phyloP scores from a whole-genome alignment of 2,888 invertebrate species.

The Sarcophaga caerulescens region DNA sequence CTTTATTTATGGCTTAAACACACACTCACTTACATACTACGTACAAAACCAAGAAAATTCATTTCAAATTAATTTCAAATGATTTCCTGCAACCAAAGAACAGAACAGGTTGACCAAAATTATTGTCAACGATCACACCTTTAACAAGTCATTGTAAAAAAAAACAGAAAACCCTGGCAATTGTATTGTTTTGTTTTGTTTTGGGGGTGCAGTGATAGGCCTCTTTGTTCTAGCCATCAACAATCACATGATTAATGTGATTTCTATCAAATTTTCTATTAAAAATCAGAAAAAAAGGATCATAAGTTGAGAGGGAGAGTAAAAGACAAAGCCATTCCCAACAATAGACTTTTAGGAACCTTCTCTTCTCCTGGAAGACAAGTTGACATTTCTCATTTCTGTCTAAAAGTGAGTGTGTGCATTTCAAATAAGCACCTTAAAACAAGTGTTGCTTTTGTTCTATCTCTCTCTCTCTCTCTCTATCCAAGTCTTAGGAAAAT shows the following conservation, averaged over 20 bases:
- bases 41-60: neutral
- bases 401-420: conserved; percentile 50
- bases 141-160: conserved; percentile 28
- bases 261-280: conserved; percentile 67
- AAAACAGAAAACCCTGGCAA: conserved; percentile 45
- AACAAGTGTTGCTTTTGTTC: conserved; percentile 50
- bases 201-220: conserved; percentile 13
- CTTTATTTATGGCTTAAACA: conserved; percentile 58
- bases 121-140: conserved; percentile 69
- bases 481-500: neutral
- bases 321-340: conserved; percentile 36
- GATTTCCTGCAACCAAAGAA: conserved; percentile 22
- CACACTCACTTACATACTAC: neutral
- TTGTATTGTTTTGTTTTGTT: conserved; percentile 43
- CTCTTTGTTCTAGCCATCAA: conserved; percentile 66
- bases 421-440: conserved; percentile 15
- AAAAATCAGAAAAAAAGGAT: conserved; percentile 60
- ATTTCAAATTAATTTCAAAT: neutral
- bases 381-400: conserved; percentile 65
- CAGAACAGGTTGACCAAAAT: conserved; percentile 66
- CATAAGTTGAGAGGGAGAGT: too few species aligned
- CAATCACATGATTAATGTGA: conserved; percentile 71
- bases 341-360: conserved; percentile 71
- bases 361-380: conserved; percentile 36
- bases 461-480: conserved; percentile 4